Base-by-base conservation (phyloP, 2,888 invertebrate species). In the Theodoxus fluviatilis region DNA sequence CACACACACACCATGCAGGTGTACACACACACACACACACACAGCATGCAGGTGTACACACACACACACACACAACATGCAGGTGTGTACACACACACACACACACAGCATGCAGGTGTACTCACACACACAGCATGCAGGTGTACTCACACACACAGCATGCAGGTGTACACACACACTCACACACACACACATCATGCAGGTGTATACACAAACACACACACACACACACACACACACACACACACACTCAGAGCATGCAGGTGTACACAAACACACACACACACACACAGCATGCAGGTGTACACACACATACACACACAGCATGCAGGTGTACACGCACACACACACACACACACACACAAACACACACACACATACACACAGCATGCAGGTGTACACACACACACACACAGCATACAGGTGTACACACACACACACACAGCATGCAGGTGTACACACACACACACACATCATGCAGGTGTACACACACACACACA, bases 291-390 rank as follows among this genome's bases (percentile, higher is more conserved):
- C n/a, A n/a, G n/a, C n/a, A n/a, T n/a, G n/a, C n/a, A n/a, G n/a
- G n/a, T n/a, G n/a, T n/a, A n/a, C n/a, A n/a, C n/a, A n/a, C n/a
- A n/a, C n/a, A n/a, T n/a, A n/a, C n/a, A n/a, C n/a, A n/a, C n/a
- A n/a, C n/a, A n/a, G n/a, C n/a, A n/a, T 49, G 49, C 25, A 25
- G n/a, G 49, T 49, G 49, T 49, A 25, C 25, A 22, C n/a, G n/a
- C n/a, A 52, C 52, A 52, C 18, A 18, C 52, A 52, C 52, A 52
- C 52, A 52, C 52, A 52, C 52, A 52, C 52, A 52, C 52, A 52
- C 52, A 52, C 52, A 52, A n/a, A 52, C 52, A 52, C 52, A 52
- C 52, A 52, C 52, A 52, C 52, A 52, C 52, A 52, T 25, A 52
- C 52, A 52, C 52, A 52, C 52, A 52, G 7, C 4, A 22, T 4